Conservation (phyloP, 2,888 invertebrate species). For the Drosophila nr. fundita region DNA sequence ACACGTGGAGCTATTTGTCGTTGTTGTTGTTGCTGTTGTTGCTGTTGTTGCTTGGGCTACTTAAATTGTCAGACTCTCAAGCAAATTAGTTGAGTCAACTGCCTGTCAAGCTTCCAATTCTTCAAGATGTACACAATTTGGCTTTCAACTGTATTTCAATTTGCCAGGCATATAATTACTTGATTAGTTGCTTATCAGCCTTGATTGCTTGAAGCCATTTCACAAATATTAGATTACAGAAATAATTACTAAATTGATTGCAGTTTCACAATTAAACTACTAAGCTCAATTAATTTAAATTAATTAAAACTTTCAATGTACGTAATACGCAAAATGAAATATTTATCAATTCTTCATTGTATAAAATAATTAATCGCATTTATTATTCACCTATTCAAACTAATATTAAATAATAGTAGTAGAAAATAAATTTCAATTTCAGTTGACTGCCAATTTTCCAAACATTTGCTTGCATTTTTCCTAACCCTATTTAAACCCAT, state of each 20-base stretch:
- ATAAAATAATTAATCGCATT: not conserved
- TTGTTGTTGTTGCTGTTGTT: not conserved
- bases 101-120: conserved; percentile 12
- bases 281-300: not conserved
- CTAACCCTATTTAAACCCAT: conserved; percentile 31
- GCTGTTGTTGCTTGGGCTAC: conserved; percentile 20
- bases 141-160: conserved; percentile 14
- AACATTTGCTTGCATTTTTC: conserved; percentile 9
- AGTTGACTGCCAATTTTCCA: conserved; percentile 6
- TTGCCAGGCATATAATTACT: conserved; percentile 20
- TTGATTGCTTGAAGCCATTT: not conserved
- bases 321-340: not conserved
- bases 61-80: conserved; percentile 38
- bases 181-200: conserved; percentile 15
- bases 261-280: not conserved
- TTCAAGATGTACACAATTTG: conserved; percentile 6
- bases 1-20: conserved; percentile 48
- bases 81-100: conserved; percentile 69
- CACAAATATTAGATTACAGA: too few species aligned
- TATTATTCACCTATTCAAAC: not conserved
- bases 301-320: not conserved
- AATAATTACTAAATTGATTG: not conserved
- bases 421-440: not conserved
- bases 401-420: not conserved
- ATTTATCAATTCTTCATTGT: not conserved